Evolutionary conservation across 2,797 vertebrate genomes (phyloP), one percentile per base, ranked within the genome.

Genomic region (Toxotes lorentzi): DNA sequence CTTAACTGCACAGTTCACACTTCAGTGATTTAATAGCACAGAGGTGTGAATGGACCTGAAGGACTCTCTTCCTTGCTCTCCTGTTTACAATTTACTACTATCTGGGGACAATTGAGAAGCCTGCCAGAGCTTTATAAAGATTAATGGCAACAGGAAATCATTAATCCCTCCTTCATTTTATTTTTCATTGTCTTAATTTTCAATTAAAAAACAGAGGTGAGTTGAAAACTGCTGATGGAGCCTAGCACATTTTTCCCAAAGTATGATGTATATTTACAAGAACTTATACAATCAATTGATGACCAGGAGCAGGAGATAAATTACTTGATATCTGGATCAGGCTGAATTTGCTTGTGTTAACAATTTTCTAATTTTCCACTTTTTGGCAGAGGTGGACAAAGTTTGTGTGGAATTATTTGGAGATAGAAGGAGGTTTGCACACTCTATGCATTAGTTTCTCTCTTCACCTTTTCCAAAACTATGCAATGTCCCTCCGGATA

Each of bases 61-160:
- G 59, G 47, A 78, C 34, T 68, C 58, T 58, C 30, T 43, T 34
- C 70, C 73, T 34, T 38, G 58, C 70, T 74, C 51, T 77, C 64
- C 80, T 71, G 79, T 88, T 87, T 82, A 82, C 70, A 68, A 83
- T 81, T 86, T 81, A 88, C 87, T 76, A 65, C 79, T 76, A 30
- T 81, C 67, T 51, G 48, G 83, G 76, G 72, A 86, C 48, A 53
- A 30, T 45, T 48, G n/a, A 62, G 51, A 35, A 54, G 61, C 43
- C 64, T 81, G 60, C 71, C 70, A 80, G 45, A 35, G 76, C 75
- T 73, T 78, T 82, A 88, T 81, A 81, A 87, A 91, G 83, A 92
- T 86, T 79, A 80, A 87, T 51, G 48, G 62, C 14, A 51, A 68
- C 66, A 82, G 85, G 80, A 87, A 91, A 88, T 87, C 86, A 79